These are phyloP conservation scores for Bombus huntii DNA, from an alignment of 1,140 invertebrate genomes.

Conservation along the genomic window DNA sequence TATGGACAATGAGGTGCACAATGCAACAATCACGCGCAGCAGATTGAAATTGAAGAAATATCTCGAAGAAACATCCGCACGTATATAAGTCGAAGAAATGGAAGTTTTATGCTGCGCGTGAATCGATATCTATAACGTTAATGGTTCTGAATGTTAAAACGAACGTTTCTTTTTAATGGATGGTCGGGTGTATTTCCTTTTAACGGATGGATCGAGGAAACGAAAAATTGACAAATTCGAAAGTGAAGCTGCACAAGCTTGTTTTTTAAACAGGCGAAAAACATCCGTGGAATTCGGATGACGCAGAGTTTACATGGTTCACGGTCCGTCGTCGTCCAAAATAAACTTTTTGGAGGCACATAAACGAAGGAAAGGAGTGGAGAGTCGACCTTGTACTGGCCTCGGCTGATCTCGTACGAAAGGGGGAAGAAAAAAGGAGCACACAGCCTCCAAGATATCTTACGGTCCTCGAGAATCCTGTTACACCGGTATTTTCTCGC, in stretches of 20 bases:
- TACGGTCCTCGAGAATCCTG: constrained; percentile 70
- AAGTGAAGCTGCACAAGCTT: too few species aligned
- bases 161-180: too few species aligned
- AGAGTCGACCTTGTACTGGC: constrained; percentile 71
- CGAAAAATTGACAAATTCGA: too few species aligned
- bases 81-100: neutral
- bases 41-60: neutral
- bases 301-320: neutral
- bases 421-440: constrained; percentile 43
- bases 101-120: neutral
- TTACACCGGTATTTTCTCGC: constrained; percentile 70
- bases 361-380: constrained; percentile 3
- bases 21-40: constrained; percentile 10
- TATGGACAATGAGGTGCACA: constrained; percentile 34
- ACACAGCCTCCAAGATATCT: constrained; percentile 52
- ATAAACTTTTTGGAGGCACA: constrained; percentile 1
- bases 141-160: too few species aligned
- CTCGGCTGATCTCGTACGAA: constrained; percentile 61
- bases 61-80: neutral
- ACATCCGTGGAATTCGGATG: constrained; percentile 9
- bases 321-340: neutral
- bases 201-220: too few species aligned
- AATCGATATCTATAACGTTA: too few species aligned
- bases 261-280: neutral
- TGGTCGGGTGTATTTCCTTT: too few species aligned